Base-by-base conservation (phyloP, 1,140 invertebrate species). In the Eumeta japonica region DNA sequence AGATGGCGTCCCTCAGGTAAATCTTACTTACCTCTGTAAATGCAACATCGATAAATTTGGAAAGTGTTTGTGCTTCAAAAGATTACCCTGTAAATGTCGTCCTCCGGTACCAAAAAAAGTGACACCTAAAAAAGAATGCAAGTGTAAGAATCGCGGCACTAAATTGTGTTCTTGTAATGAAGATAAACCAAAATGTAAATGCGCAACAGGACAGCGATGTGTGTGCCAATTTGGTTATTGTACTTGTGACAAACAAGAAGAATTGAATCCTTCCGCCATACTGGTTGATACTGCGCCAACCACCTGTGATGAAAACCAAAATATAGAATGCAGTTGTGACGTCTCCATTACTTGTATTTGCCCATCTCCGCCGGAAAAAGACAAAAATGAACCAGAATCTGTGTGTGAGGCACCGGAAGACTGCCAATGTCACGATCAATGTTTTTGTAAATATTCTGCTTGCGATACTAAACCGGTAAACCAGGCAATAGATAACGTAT, bases 321-420 rank as follows among this genome's bases (percentile, higher is more conserved):
- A n/a, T n/a, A n/a, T n/a, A n/a, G n/a, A n/a, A n/a, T n/a, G n/a
- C n/a, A n/a, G n/a, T n/a, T n/a, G n/a, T n/a, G n/a, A n/a, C n/a
- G n/a, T n/a, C n/a, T n/a, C n/a, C n/a, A n/a, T n/a, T n/a, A n/a
- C 65, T 24, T 67, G 63, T 35, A 39, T 63, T 37, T 70, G 65
- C 33, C 33, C n/a, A n/a, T n/a, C n/a, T n/a, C n/a, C n/a, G n/a
- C n/a, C n/a, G n/a, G n/a, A n/a, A n/a, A n/a, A n/a, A 5, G 68
- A 63, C 39, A 47, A 60, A 55, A 27, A 32, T 45, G 63, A 72
- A 36, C 54, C 55, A 14, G 38, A 41, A 27, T 37, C 28, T 15
- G n/a, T 20, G 31, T 32, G 3, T 13, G 7, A 11, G 15, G 41
- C 33, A 35, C 17, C n/a, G 37, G 14, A 24, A 38, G 46, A 45